These are phyloP conservation scores for Falco rusticolus DNA, from an alignment of 2,797 vertebrate species.

Conservation along the genomic window DNA sequence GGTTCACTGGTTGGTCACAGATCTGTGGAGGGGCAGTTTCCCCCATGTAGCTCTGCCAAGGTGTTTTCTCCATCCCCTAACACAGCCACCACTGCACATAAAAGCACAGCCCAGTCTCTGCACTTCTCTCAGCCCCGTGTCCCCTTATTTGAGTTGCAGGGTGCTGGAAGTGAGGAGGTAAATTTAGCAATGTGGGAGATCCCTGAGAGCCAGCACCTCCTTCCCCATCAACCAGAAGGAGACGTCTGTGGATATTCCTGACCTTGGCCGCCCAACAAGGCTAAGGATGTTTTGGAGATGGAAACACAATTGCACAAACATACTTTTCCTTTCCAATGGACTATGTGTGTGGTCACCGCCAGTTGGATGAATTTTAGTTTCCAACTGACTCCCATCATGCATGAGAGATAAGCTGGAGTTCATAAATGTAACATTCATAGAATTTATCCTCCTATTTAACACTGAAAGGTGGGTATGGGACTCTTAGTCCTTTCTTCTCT, in stretches of 20 bases:
- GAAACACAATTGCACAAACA: constrained; percentile 56
- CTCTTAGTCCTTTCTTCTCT: neutral
- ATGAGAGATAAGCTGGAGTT: constrained; percentile 40
- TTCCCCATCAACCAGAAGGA: neutral
- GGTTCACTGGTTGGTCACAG: neutral
- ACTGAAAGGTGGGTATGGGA: neutral
- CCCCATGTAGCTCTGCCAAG: neutral
- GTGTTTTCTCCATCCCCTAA: neutral
- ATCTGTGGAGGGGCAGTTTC: neutral
- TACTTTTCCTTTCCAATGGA: constrained; percentile 49
- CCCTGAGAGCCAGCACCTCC: neutral
- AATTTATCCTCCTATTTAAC: neutral
- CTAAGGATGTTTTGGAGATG: constrained; percentile 49
- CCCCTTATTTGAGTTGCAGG: neutral
- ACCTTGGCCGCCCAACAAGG: constrained; percentile 17
- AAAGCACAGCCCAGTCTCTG: neutral
- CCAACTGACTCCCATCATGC: constrained; percentile 28
- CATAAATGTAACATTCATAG: neutral
- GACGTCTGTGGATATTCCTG: neutral
- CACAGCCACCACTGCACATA: neutral
- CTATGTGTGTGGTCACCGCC: constrained; percentile 58
- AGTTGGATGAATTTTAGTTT: constrained; percentile 57
- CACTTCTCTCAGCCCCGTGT: neutral
- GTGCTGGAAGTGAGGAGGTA: neutral
- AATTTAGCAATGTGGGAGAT: neutral